phyloP scores from a whole-genome alignment of 1,140 invertebrate genomes.

The Mercenaria mercenaria region DNA sequence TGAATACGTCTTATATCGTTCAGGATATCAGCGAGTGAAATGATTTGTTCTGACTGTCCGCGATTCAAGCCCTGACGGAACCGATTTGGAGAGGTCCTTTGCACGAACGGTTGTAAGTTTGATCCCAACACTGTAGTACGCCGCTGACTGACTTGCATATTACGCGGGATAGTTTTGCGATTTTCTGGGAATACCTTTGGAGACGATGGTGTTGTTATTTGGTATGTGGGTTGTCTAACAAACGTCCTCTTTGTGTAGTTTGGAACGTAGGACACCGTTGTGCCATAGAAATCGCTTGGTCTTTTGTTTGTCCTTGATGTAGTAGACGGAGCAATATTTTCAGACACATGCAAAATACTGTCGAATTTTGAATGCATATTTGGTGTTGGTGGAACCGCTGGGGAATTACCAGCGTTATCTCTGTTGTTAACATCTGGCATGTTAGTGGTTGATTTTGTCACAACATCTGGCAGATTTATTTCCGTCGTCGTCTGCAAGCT shows the following conservation, averaged over 20 bases:
- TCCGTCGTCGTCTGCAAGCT: background rate
- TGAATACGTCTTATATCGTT: slow-evolving; percentile 25
- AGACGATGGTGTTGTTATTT: background rate
- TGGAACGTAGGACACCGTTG: background rate
- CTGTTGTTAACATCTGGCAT: background rate
- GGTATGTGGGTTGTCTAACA: background rate
- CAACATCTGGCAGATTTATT: background rate
- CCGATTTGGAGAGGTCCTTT: background rate
- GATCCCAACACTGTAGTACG: background rate
- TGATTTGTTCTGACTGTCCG: background rate
- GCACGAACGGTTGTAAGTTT: background rate
- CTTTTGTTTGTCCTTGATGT: background rate
- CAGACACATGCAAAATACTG: background rate
- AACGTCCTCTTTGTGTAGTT: background rate
- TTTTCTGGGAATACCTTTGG: background rate
- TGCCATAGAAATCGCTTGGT: background rate
- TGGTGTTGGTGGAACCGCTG: background rate
- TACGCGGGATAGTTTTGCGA: background rate
- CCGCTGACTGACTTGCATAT: background rate
- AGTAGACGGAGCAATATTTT: background rate
- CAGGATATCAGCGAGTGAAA: slow-evolving; percentile 24
- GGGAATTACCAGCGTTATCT: background rate
- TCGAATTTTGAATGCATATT: background rate
- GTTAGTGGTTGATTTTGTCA: background rate
- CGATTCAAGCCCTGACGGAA: background rate